A percentile compares a stretch with the other conserved stretches of the same genome.
Evolutionary conservation across 2,113 vertebrate genomes (phyloP).

Genomic region (Rattus norvegicus): DNA sequence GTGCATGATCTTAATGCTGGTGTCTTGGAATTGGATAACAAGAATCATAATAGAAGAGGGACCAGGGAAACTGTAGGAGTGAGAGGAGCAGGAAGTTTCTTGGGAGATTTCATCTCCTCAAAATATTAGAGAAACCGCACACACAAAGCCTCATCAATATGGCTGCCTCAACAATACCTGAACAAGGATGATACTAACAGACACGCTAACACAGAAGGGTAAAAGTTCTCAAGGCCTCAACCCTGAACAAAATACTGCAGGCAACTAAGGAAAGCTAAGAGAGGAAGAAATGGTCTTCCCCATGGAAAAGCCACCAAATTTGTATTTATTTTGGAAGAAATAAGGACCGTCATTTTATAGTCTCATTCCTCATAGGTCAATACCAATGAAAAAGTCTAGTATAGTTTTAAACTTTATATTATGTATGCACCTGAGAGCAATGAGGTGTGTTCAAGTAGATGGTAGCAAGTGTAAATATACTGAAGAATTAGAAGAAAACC

Average conservation of each 20-base stretch:
- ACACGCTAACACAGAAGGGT: neutral
- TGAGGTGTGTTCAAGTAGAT: neutral
- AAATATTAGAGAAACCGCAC: neutral
- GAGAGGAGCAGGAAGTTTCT: neutral
- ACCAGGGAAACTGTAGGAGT: neutral
- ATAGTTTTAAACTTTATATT: neutral
- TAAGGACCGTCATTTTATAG: neutral
- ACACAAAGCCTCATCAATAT: neutral
- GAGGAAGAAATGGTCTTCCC: neutral
- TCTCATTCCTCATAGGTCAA: neutral
- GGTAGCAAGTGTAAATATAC: neutral
- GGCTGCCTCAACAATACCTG: neutral
- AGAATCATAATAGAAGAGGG: neutral
- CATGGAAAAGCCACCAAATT: neutral
- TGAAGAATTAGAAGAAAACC: slow-evolving; percentile 10
- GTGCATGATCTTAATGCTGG: neutral
- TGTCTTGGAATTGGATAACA: neutral
- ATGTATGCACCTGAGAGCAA: neutral
- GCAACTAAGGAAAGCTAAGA: neutral
- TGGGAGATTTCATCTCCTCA: neutral
- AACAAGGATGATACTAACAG: neutral
- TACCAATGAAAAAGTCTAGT: neutral
- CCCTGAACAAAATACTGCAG: neutral
- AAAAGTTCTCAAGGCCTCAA: neutral
- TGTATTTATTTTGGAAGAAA: neutral